Base-by-base conservation (phyloP, 2,888 invertebrate genomes). In the Pammene fasciana region DNA sequence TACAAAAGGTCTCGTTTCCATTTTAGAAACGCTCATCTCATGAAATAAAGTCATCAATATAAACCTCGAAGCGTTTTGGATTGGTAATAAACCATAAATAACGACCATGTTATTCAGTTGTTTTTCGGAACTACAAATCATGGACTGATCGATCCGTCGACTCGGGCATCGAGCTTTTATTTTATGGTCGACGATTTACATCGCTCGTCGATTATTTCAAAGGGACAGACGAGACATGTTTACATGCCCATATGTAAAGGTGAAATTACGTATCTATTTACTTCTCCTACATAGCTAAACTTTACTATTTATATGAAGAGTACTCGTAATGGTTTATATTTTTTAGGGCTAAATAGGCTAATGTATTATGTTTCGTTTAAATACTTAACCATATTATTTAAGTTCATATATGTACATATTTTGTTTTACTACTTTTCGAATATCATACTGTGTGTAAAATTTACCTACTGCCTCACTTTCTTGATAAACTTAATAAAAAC, bases 131-230 rank as follows among this genome's bases (percentile, higher is more conserved):
- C 38, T 9, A 61, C 61, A 61, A 61, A 61, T 61, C 38, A 61
- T 50, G 48, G 60, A 1, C 38, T 48, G 61, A 61, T 61, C 61
- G 61, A 61, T 61, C 61, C 38, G 61, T 61, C 61, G 61, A 18
- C 38, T 41, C 61, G 48, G 61, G 60, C 38, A 48, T 34, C 26
- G 50, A 36, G 61, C 11, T 61, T 61, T 61, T 61, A 61, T 61
- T 61, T 61, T 61, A 48, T 50, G 8, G 48, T 18, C 2, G 26
- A 26, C 36, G 38, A 61, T 50, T 61, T 61, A 60, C 36, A 60
- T 46, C 26, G 18, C 6, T 18, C 11, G 18, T 48, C 46, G 57
- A 43, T 45, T 26, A 43, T 57, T 43, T 57, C n/a, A 8, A 45
- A 9, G 57, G 18, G n/a, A 43, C 4, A 13, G 18, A 18, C 1